Percentiles rank a stretch among this genome's conserved stretches.
phyloP scores from a whole-genome alignment of 2,888 invertebrate species.

The Callinectes sapidus region DNA sequence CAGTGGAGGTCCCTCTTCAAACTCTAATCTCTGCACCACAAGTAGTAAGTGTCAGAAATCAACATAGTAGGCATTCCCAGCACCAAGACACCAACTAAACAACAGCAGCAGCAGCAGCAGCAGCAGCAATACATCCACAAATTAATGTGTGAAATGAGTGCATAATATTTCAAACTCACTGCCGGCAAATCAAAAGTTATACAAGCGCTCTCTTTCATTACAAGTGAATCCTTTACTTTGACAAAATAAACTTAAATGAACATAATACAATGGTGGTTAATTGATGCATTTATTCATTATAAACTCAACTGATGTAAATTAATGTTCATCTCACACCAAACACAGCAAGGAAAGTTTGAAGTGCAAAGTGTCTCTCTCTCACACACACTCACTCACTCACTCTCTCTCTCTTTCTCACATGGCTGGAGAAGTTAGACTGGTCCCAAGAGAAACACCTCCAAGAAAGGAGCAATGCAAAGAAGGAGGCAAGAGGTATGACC shows the following conservation, averaged over 20 bases:
- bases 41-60: background rate
- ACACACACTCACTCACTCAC: background rate
- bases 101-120: background rate
- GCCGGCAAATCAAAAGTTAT: background rate
- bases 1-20: background rate
- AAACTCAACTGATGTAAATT: background rate
- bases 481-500: background rate
- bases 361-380: background rate
- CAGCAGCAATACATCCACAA: background rate
- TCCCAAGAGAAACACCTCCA: background rate
- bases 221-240: background rate
- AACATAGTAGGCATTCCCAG: background rate
- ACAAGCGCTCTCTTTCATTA: background rate
- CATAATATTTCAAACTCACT: background rate
- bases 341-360: background rate
- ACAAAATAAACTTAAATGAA: background rate
- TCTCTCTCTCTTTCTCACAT: background rate
- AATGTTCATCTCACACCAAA: constrained; percentile 18
- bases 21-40: background rate
- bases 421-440: background rate
- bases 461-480: background rate
- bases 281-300: background rate
- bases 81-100: too few species aligned
- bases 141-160: background rate
- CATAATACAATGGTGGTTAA: background rate